Base-by-base conservation (phyloP, 2,113 vertebrate species). In the Nothobranchius kuhntae region DNA sequence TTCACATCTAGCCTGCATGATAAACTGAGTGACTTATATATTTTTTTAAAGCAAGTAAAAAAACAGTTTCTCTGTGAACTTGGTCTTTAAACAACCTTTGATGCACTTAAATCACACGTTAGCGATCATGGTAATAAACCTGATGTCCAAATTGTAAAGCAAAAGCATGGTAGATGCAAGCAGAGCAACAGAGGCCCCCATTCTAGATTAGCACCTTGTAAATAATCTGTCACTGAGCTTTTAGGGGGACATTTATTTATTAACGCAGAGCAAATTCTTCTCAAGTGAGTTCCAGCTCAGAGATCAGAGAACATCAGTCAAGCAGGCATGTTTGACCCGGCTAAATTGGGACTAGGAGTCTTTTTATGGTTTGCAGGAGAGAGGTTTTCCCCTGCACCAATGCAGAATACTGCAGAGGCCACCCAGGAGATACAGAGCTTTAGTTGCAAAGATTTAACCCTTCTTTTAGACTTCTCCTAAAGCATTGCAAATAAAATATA, bases 251-350 rank as follows among this genome's bases (percentile, higher is more conserved):
- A 13, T 35, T 24, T 56, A 45, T 59, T 44, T 59, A 60, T 77
- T 38, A 69, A 69, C 45, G 30, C 35, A 24, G 74, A 54, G 8
- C 24, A 45, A 52, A 40, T 40, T 13, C 21, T 65, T 60, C 56
- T 56, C 50, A 64, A 66, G 7, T 57, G 54, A 35, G 24, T 59
- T 70, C 40, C 44, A 67, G 65, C 73, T 77, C 57, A 36, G 47
- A 73, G 17, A 38, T 71, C 36, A 58, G 69, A 74, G 64, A 47
- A 26, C 72, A 75, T 73, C 57, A 21, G 61, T 81, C 75, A 72
- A 61, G 61, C 44, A 40, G 14, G 52, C 13, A 61, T 73, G 50
- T 61, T 46, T 81, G 63, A 80, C 53, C 79, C 45, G 61, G 47
- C 77, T 62, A 47, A 81, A 74, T 40, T 77, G 62, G 64, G 46